Conservation (phyloP, 2,113 vertebrate species). For the Tenebrosternarchus preto region DNA sequence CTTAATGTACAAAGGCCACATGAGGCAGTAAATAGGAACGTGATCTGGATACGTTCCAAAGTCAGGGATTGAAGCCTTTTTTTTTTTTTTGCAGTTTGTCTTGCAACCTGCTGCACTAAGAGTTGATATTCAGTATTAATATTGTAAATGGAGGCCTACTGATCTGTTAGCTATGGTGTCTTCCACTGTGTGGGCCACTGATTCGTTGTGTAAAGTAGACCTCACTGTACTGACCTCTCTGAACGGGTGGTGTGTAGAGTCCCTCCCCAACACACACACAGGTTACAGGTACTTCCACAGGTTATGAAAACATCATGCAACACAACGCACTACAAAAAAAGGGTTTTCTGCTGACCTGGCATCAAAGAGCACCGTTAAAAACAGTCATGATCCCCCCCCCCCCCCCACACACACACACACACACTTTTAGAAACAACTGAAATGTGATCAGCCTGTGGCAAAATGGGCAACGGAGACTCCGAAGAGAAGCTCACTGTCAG, state of each 20-base stretch:
- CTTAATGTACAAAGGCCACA: not conserved
- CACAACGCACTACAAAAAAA: slow-evolving; percentile 6
- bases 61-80: not conserved
- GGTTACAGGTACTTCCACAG: not conserved
- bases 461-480: not conserved
- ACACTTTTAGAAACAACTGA: not conserved
- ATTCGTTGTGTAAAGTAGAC: not conserved
- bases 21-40: not conserved
- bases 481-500: not conserved
- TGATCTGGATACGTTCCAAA: no score
- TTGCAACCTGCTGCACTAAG: not conserved
- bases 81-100: no score
- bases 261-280: not conserved
- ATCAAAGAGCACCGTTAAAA: slow-evolving; percentile 4
- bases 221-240: not conserved
- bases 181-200: not conserved
- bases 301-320: slow-evolving; percentile 25
- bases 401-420: not conserved
- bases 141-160: not conserved
- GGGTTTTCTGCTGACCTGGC: slow-evolving; percentile 54
- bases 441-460: no score
- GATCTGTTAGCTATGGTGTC: not conserved
- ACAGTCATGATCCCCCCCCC: no score
- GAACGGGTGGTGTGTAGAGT: not conserved
- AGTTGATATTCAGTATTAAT: not conserved